phyloP scores from a whole-genome alignment of 2,797 vertebrate genomes.

The Hydrolagus colliei region DNA sequence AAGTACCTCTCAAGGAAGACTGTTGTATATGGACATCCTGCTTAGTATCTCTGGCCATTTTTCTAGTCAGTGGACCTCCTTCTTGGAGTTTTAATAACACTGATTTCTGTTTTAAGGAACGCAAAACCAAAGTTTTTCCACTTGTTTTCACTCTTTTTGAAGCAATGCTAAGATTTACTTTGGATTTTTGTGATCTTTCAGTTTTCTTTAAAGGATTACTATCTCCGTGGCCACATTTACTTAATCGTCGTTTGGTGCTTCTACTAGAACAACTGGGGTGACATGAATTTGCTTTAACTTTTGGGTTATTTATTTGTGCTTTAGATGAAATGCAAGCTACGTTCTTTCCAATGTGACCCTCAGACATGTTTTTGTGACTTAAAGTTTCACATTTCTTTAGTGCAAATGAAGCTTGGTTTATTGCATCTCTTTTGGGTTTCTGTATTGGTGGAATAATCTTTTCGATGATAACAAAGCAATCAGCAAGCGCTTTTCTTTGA shows the following conservation, averaged over 20 bases:
- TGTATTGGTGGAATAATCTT: constrained; percentile 18
- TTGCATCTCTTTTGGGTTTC: constrained; percentile 50
- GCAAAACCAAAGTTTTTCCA: background rate
- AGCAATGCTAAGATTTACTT: background rate
- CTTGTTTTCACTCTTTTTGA: background rate
- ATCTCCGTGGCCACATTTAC: background rate
- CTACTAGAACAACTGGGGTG: background rate
- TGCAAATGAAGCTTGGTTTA: constrained; percentile 22
- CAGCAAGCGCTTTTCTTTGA: constrained; percentile 17
- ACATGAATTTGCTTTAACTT: background rate
- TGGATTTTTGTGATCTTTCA: constrained; percentile 2
- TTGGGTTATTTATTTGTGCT: background rate
- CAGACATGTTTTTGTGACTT: constrained; percentile 21
- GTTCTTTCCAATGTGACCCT: background rate
- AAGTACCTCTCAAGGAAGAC: background rate
- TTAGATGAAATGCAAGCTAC: background rate
- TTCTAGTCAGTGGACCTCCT: background rate
- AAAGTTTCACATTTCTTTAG: constrained; percentile 18
- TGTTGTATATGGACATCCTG: background rate
- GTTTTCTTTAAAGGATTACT: background rate
- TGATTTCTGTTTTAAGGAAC: background rate
- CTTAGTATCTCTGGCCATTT: background rate
- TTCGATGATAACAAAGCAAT: constrained; percentile 29
- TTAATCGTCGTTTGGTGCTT: background rate
- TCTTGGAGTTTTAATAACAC: constrained; percentile 12